A percentile compares a stretch with the other conserved stretches of the same genome.
Evolutionary conservation across 2,113 vertebrate genomes (phyloP).

Genomic region (Tetrax tetrax): DNA sequence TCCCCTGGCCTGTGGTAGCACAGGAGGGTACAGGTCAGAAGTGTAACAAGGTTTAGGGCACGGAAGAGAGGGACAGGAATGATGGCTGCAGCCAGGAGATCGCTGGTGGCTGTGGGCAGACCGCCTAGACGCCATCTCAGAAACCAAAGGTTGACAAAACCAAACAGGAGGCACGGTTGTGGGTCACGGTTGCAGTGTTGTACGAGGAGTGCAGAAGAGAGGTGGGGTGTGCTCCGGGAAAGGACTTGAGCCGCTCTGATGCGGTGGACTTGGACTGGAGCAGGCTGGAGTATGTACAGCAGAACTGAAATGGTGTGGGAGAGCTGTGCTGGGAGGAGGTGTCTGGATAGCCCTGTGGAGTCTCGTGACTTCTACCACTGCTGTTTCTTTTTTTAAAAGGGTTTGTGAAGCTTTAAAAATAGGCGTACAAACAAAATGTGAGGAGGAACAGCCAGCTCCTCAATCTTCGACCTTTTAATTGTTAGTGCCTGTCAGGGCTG

Average conservation of each 20-base stretch:
- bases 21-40: not conserved
- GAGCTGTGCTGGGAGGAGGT: slow-evolving; percentile 16
- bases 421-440: not conserved
- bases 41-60: not conserved
- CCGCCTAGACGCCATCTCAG: fast-evolving
- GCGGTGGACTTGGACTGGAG: not conserved
- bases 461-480: not conserved
- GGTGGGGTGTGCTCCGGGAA: not conserved
- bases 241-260: not conserved
- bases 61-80: not conserved
- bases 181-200: fast-evolving
- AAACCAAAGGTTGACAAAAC: not conserved
- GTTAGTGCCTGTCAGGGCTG: not conserved
- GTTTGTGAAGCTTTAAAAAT: slow-evolving; percentile 45
- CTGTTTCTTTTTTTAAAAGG: slow-evolving; percentile 16
- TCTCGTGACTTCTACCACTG: slow-evolving; percentile 33
- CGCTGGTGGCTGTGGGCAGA: not conserved
- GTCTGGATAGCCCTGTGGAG: slow-evolving; percentile 8
- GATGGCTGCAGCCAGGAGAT: not conserved
- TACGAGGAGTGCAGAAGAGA: not conserved
- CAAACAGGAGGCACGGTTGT: too few species aligned
- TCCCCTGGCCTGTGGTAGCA: not conserved
- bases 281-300: not conserved
- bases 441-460: not conserved
- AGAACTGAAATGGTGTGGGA: slow-evolving; percentile 24